Conservation (phyloP, 2,888 invertebrate species). For the Yponomeuta sedellus region DNA sequence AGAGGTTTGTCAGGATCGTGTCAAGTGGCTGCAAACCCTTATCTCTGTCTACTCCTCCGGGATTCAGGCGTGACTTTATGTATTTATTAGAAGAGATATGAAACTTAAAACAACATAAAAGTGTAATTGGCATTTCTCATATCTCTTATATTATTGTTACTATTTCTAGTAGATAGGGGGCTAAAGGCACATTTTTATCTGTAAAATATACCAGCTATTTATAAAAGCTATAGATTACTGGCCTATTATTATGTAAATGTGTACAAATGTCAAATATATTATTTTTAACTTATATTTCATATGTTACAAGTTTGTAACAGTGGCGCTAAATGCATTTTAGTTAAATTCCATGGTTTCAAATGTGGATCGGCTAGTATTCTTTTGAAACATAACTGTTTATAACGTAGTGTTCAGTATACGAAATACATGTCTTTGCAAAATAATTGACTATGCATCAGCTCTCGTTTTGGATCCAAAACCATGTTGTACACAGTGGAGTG, state of each 20-base stretch:
- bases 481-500: conserved; percentile 5
- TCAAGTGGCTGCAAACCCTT: too few species aligned
- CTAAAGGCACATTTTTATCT: conserved; percentile 4
- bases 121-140: not conserved
- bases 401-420: not conserved
- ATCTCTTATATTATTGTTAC: conserved; percentile 11
- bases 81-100: not conserved
- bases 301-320: conserved; percentile 42
- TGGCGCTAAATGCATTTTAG: conserved; percentile 56
- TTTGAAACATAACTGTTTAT: not conserved
- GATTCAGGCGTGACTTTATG: too few species aligned
- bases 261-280: conserved; percentile 43
- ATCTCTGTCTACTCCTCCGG: too few species aligned
- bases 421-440: not conserved
- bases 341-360: conserved; percentile 25
- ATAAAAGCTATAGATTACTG: conserved; percentile 9
- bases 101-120: not conserved
- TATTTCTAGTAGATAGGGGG: conserved; percentile 17
- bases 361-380: not conserved
- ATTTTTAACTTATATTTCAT: conserved; percentile 39
- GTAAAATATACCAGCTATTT: conserved; percentile 19
- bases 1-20: too few species aligned
- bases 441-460: not conserved
- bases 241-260: conserved; percentile 51
- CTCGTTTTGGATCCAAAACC: conserved; percentile 4